Conservation (phyloP, 1,140 invertebrate genomes). For the Eupristina koningsbergeri region DNA sequence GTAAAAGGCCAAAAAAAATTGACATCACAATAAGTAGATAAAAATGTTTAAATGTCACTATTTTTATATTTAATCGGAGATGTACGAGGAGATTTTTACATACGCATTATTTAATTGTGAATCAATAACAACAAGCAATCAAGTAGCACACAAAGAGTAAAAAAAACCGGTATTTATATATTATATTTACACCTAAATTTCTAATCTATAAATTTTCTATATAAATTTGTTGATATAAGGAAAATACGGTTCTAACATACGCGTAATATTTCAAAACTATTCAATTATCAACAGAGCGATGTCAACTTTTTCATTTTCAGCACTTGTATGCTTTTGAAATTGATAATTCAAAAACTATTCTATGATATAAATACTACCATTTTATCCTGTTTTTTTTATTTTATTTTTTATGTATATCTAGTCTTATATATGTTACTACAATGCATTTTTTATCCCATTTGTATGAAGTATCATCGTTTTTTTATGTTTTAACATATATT, state of each 20-base stretch:
- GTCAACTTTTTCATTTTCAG: background rate
- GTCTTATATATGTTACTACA: background rate
- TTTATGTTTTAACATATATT: background rate
- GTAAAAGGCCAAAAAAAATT: too few species aligned
- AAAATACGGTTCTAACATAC: too few species aligned
- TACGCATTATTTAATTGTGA: background rate
- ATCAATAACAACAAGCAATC: background rate
- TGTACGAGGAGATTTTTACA: too few species aligned
- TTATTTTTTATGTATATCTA: background rate
- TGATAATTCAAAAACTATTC: background rate
- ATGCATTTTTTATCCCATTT: background rate
- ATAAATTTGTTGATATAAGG: background rate
- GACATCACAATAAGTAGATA: too few species aligned
- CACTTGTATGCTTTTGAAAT: background rate
- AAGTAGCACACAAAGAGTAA: background rate
- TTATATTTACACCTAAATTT: background rate
- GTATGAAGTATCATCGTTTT: too few species aligned
- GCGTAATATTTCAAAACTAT: background rate
- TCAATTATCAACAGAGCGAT: background rate
- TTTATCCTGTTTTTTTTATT: background rate
- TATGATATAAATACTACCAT: background rate
- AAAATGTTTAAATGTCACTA: too few species aligned
- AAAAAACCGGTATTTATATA: background rate
- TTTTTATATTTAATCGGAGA: too few species aligned
- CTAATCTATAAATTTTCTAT: background rate